Evolutionary conservation across 2,797 vertebrate genomes (phyloP).

Genomic region (Antennarius maculatus): DNA sequence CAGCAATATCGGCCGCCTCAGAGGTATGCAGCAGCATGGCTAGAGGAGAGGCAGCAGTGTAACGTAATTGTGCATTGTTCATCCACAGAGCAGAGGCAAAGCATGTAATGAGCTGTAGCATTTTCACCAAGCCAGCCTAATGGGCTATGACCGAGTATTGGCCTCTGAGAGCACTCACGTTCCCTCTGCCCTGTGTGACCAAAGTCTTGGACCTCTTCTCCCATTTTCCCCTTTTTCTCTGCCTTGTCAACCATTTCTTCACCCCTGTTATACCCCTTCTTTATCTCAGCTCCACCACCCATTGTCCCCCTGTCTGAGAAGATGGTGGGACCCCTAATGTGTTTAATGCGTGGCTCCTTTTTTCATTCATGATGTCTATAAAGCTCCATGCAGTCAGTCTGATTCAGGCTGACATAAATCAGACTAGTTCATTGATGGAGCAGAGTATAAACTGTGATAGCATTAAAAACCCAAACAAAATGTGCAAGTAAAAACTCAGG

Average conservation of each 20-base stretch:
- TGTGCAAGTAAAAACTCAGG: slow-evolving; percentile 68
- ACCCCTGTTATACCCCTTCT: slow-evolving; percentile 61
- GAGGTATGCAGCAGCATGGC: slow-evolving; percentile 65
- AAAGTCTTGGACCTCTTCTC: slow-evolving; percentile 62
- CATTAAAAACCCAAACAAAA: slow-evolving; percentile 68
- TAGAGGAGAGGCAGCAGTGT: slow-evolving; percentile 79
- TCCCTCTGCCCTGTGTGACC: slow-evolving; percentile 68
- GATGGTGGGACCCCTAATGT: slow-evolving; percentile 73
- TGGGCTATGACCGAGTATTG: slow-evolving; percentile 80
- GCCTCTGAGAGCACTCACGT: slow-evolving; percentile 60
- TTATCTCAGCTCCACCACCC: slow-evolving; percentile 54
- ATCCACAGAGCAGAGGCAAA: slow-evolving; percentile 83
- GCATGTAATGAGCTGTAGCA: slow-evolving; percentile 85
- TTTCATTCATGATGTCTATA: slow-evolving; percentile 74
- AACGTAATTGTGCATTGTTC: slow-evolving; percentile 85
- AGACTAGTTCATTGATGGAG: slow-evolving; percentile 65
- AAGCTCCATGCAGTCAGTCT: slow-evolving; percentile 63
- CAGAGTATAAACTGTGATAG: slow-evolving; percentile 55
- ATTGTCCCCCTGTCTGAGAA: slow-evolving; percentile 71
- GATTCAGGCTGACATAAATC: slow-evolving; percentile 70
- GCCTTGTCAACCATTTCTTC: slow-evolving; percentile 52
- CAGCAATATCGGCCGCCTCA: slow-evolving; percentile 67
- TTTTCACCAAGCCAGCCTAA: slow-evolving; percentile 80
- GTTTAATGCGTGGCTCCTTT: slow-evolving; percentile 72
- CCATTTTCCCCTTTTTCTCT: slow-evolving; percentile 44